Percentiles rank a stretch among this genome's conserved stretches.
Conservation (phyloP, 1,140 invertebrate genomes). For the Drosophila navojoa region DNA sequence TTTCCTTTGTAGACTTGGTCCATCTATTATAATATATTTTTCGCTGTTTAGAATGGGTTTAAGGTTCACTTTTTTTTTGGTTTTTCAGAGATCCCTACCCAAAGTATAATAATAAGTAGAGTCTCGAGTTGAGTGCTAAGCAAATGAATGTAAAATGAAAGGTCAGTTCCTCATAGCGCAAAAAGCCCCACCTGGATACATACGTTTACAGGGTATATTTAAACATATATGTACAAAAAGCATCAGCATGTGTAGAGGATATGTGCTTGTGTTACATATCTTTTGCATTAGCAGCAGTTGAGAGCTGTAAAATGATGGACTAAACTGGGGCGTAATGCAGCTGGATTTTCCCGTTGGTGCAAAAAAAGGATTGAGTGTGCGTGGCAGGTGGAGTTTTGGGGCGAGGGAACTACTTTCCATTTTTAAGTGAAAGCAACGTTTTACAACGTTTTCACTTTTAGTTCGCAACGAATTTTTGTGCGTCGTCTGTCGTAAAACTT, state of each 20-base stretch:
- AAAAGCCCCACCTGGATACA: no score
- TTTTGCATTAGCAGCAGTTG: conserved; percentile 40
- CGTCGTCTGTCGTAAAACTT: conserved; percentile 27
- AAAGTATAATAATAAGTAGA: no score
- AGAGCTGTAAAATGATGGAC: conserved; percentile 19
- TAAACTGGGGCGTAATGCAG: conserved; percentile 33
- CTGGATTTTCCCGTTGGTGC: conserved; percentile 19
- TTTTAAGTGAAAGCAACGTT: conserved; percentile 28
- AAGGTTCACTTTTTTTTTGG: no score
- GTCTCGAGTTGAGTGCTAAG: no score
- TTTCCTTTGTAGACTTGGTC: no score
- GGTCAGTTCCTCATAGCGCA: background rate
- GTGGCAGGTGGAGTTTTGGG: background rate
- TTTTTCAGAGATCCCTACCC: no score
- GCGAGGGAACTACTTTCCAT: background rate
- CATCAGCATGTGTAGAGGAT: background rate
- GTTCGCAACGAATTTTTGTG: conserved; percentile 4
- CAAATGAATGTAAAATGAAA: background rate
- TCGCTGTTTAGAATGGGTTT: no score
- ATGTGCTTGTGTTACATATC: conserved; percentile 38
- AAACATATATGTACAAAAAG: background rate
- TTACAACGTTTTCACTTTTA: conserved; percentile 22
- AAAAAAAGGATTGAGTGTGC: conserved; percentile 6
- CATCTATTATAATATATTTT: no score
- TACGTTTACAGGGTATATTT: conserved; percentile 21